phyloP scores from a whole-genome alignment of 2,888 invertebrate species.

The Drosophila tripunctata region DNA sequence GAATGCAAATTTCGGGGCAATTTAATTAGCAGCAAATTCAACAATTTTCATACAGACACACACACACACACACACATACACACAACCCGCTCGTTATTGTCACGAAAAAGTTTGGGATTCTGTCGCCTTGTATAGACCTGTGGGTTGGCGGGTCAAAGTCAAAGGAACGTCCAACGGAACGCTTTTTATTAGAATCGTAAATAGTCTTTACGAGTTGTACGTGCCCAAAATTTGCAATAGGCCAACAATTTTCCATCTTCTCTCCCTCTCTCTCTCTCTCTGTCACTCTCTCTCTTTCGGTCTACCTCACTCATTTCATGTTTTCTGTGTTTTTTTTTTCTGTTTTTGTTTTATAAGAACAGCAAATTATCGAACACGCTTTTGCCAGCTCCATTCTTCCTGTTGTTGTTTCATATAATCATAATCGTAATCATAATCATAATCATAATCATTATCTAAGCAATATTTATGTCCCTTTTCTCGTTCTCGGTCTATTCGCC shows the following conservation, averaged over 20 bases:
- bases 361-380: slow-evolving; percentile 68
- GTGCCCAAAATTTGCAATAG: slow-evolving; percentile 78
- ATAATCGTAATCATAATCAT: slow-evolving; percentile 53
- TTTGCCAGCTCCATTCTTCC: background rate
- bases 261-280: background rate
- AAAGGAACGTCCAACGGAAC: slow-evolving; percentile 60
- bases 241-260: slow-evolving; percentile 54
- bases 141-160: slow-evolving; percentile 37
- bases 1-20: slow-evolving; percentile 71
- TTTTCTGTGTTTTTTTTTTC: background rate
- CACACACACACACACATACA: slow-evolving; percentile 14
- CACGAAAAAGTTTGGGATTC: slow-evolving; percentile 49
- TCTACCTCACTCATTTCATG: background rate
- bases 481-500: background rate
- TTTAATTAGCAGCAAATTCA: slow-evolving; percentile 78
- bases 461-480: slow-evolving; percentile 57
- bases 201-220: slow-evolving; percentile 78
- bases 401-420: slow-evolving; percentile 60
- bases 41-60: slow-evolving; percentile 59
- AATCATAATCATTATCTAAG: slow-evolving; percentile 68
- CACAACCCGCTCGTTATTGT: slow-evolving; percentile 59
- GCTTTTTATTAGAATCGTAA: slow-evolving; percentile 78
- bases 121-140: slow-evolving; percentile 18
- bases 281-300: no score
- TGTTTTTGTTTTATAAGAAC: slow-evolving; percentile 38